phyloP scores from a whole-genome alignment of 2,797 vertebrate species.

The Pseudocheirus occidentalis region DNA sequence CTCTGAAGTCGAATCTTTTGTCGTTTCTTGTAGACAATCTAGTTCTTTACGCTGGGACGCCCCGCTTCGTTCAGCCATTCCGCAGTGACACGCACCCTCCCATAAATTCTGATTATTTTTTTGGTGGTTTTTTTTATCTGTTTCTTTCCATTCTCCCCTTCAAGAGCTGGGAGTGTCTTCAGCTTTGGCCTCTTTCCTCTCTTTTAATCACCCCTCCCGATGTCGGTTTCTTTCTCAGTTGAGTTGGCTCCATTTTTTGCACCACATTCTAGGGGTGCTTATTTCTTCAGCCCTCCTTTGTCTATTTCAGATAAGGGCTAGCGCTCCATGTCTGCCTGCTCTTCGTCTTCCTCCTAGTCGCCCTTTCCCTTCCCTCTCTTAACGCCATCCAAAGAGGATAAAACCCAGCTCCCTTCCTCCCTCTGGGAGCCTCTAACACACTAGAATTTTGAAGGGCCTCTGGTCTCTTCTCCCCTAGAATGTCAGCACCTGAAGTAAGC shows the following conservation, averaged over 20 bases:
- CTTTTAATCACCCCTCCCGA: not conserved
- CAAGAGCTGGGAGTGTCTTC: not conserved
- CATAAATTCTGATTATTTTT: not conserved
- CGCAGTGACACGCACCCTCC: not conserved
- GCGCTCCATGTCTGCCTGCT: not conserved
- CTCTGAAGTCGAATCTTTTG: not conserved
- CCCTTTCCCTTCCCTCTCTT: not conserved
- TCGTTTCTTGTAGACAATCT: not conserved
- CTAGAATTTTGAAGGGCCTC: not conserved
- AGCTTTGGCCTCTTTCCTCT: not conserved
- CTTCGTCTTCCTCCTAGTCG: not conserved
- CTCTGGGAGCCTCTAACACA: not conserved
- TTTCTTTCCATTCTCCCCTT: not conserved
- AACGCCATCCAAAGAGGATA: not conserved
- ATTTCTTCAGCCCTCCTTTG: not conserved
- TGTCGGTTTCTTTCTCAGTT: not conserved
- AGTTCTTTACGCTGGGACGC: not conserved
- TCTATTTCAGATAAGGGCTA: not conserved
- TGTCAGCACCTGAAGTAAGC: not conserved
- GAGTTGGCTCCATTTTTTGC: not conserved
- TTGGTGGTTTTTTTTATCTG: not conserved
- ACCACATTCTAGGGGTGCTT: not conserved
- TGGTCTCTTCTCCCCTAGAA: not conserved
- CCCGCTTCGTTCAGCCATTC: not conserved
- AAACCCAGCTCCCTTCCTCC: too few species aligned